Evolutionary conservation across 2,888 invertebrate genomes (phyloP), one percentile per base, ranked within the genome.

Genomic region (Drosophila nigritarsus): DNA sequence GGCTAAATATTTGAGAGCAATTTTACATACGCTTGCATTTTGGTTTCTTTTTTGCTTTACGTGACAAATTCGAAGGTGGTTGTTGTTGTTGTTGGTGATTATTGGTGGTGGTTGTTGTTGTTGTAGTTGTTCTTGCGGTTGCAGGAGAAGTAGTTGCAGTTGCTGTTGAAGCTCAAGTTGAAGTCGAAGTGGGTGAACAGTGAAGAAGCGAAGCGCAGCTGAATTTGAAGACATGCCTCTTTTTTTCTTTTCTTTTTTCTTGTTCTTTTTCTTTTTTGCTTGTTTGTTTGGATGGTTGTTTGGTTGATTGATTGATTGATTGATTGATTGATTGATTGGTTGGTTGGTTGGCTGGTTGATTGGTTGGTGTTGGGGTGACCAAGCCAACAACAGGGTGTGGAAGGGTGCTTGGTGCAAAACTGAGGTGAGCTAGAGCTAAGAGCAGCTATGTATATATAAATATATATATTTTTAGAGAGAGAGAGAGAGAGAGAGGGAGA

Each of bases 1-100:
- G n/a, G 50, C 49, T 50, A 65, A 60, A 29, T 30, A 36, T 58
- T 51, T 64, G 15, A 40, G 38, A 66, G 42, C 70, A 68, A 63
- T 69, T 77, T 73, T 77, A 78, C 77, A 78, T 77, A 77, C 77
- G 77, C 69, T 78, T 38, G 54, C 54, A 42, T 27, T 40, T 53
- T n/a, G 38, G 45, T n/a, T 20, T 34, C 55, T 40, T 29, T 53
- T 71, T 32, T 76, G 61, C 60, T 65, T 72, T 65, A 62, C 64
- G 78, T 77, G 73, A 75, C 40, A 75, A 56, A 56, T 58, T 53
- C 69, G 64, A 49, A 69, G 68, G 75, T 75, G 71, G 56, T 65
- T 75, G 51, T 65, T 56, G 71, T 66, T 72, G 71, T 66, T 72
- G 73, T 34, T 78, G 78, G 58, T 73, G 62, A 65, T 73, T 72